Evolutionary conservation across 2,888 invertebrate genomes (phyloP), one percentile per base, ranked within the genome.

Genomic region (Erebia palarica): DNA sequence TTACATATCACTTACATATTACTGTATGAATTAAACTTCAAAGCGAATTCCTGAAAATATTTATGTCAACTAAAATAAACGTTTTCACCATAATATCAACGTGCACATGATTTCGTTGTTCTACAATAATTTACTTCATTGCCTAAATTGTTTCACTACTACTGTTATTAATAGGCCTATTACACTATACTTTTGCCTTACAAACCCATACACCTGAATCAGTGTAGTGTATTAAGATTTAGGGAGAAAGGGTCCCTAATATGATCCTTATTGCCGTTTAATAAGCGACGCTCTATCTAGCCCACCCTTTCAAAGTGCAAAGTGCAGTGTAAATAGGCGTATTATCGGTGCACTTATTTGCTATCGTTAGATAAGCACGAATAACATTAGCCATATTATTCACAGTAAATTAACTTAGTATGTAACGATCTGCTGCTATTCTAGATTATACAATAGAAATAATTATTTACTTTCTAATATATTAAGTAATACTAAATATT

Each of bases 381-480:
- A 79, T 84, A 76, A 80, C 80, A 78, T 83, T 86, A 88, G 89
- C 89, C 89, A 89, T 89, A 89, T 86, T 87, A 86, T 84, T 83
- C 81, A 84, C 81, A 77, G 78, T 66, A 70, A 70, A 69, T 49
- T 63, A 71, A 71, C 49, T 57, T 65, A 71, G 69, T 66, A 27
- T 60, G 36, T 80, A 82, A 78, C 68, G 77, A 78, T 79, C 77
- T 78, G 78, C 76, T 71, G 72, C 75, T 74, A 70, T 75, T 70
- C 68, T 74, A 70, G 70, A 74, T 60, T 47, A 69, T 68, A 76
- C 68, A 72, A 49, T 70, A 58, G 21, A 42, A 44, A 59, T 63
- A 49, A 63, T 51, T 36, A 27, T 59, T 9, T 51, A 70, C 53
- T 60, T 13, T 67, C 14, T 70, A 55, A 42, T 47, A 55, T 60